These are phyloP conservation scores for Endomychus coccineus DNA, from an alignment of 2,888 invertebrate genomes.

Conservation along the genomic window DNA sequence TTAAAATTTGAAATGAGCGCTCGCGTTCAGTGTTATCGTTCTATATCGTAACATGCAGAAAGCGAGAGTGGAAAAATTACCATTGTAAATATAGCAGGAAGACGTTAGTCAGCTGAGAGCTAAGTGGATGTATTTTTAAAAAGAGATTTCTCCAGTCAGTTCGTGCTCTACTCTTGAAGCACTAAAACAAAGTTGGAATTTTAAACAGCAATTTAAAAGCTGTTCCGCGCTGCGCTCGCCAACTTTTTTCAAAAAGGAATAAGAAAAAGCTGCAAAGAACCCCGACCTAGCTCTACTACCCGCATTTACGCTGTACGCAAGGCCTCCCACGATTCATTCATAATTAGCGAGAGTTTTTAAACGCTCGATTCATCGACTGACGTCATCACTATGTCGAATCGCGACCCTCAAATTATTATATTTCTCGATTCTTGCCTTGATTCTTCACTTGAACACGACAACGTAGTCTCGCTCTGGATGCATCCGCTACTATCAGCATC, in stretches of 20 bases:
- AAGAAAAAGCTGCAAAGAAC: slow-evolving; percentile 40
- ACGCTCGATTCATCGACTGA: slow-evolving; percentile 35
- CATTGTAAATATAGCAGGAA: slow-evolving; percentile 34
- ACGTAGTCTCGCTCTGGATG: too few species aligned
- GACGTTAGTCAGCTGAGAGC: slow-evolving; percentile 32
- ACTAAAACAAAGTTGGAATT: slow-evolving; percentile 45
- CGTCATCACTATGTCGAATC: slow-evolving; percentile 24
- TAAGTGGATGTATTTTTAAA: slow-evolving; percentile 37
- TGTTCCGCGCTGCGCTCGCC: slow-evolving; percentile 36
- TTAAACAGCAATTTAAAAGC: slow-evolving; percentile 44
- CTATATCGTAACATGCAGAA: too few species aligned
- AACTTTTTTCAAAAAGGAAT: slow-evolving; percentile 37
- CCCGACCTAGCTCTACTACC: slow-evolving; percentile 45
- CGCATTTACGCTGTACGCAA: slow-evolving; percentile 30
- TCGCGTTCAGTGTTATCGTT: too few species aligned
- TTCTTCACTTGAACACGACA: too few species aligned
- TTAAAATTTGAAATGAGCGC: too few species aligned
- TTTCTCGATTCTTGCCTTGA: too few species aligned
- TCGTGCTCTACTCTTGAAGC: slow-evolving; percentile 32
- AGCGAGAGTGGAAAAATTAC: slow-evolving; percentile 37
- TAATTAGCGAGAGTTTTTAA: slow-evolving; percentile 45
- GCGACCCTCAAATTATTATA: slow-evolving; percentile 1
- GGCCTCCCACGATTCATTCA: slow-evolving; percentile 39
- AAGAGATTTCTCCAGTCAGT: slow-evolving; percentile 35
- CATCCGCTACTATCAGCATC: too few species aligned